Evolutionary conservation across 2,797 vertebrate genomes (phyloP).

Genomic region (Salarias fasciatus): DNA sequence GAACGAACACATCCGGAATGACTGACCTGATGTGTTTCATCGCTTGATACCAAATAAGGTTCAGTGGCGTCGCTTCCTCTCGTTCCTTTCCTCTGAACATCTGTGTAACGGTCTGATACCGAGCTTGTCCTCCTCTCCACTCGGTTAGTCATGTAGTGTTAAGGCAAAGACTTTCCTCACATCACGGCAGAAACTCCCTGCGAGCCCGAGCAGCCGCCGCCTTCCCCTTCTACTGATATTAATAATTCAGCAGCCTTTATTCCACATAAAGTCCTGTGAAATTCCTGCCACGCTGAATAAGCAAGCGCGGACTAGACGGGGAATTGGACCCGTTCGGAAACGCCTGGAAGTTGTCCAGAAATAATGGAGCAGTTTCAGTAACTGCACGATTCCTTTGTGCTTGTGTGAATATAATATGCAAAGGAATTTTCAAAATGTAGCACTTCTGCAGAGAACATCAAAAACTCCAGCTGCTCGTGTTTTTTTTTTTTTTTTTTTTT

Average conservation of each 20-base stretch:
- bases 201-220: constrained; percentile 63
- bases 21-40: no score
- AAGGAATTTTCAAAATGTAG: constrained; percentile 4
- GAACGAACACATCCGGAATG: constrained; percentile 31
- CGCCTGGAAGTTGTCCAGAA: constrained; percentile 55
- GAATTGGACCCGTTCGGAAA: constrained; percentile 39
- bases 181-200: constrained; percentile 57
- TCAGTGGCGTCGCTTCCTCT: no score
- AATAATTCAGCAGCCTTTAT: constrained; percentile 65
- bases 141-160: constrained; percentile 36
- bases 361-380: constrained; percentile 40
- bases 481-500: no score
- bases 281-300: constrained; percentile 40
- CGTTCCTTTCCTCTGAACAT: constrained; percentile 55
- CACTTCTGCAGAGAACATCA: constrained; percentile 7
- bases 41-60: no score
- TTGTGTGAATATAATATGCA: constrained; percentile 16
- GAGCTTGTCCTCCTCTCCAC: constrained; percentile 38
- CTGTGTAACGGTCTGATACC: constrained; percentile 68
- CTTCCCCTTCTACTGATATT: constrained; percentile 37
- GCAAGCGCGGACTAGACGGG: constrained; percentile 39
- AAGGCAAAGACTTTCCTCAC: constrained; percentile 37
- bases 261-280: constrained; percentile 32
- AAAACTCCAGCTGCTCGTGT: constrained; percentile 6
- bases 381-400: background rate